Base-by-base conservation (phyloP, 1,140 invertebrate genomes). In the Diorhabda elongata region DNA sequence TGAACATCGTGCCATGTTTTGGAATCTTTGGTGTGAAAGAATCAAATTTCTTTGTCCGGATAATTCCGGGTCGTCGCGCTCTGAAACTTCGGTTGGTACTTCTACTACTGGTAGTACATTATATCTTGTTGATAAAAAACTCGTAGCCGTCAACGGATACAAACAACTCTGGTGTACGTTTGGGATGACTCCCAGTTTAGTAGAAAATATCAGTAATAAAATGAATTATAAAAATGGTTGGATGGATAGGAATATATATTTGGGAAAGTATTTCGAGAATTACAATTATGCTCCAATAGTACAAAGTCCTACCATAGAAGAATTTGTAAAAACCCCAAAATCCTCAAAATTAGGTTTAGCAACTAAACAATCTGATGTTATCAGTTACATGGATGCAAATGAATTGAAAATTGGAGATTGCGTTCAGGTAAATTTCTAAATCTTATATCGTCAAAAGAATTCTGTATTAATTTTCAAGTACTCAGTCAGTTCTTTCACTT, bases 11-110 rank as follows among this genome's bases (percentile, higher is more conserved):
- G 77, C 82, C 69, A 78, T 83, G 73, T 81, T 80, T 64, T 88
- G 87, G 87, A 79, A 80, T 45, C 74, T 86, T 6, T 88, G 87
- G 87, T 84, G 83, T 64, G 81, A 84, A 44, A 76, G 82, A 7
- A 78, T 87, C 3, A 78, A 74, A 61, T 79, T 78, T 71, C 73
- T 86, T 5, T 71, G 79, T 44, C 78, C 78, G 3, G 74, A 74
- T 60, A 68, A 77, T n/a, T 74, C 77, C 2, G 77, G 78, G 6
- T 85, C 83, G 45, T 85, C 84, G 1, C 67, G 81, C 4, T 85
- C 85, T 2, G 85, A 87, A 75, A 84, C 83, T 0, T 85, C 84
- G 2, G 84, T 84, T 0, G 85, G 81, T 3, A 83, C 82, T 58
- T 84, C 80, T 0, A 81, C 83, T 4, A 83, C 82, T 58, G 74